Conservation (phyloP, 2,113 vertebrate genomes). For the Sander vitreus region DNA sequence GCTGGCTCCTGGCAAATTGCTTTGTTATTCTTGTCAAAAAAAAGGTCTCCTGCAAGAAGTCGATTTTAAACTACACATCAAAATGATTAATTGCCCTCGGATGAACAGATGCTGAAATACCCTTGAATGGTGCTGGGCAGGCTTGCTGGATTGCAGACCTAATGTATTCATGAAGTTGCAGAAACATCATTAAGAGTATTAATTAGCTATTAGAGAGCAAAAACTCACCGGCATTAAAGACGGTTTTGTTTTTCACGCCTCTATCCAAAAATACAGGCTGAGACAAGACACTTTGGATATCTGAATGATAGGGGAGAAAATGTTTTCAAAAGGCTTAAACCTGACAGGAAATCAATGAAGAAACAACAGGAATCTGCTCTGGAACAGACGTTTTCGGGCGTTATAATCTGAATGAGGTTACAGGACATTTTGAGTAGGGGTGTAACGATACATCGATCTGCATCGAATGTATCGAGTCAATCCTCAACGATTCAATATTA, state of each 20-base stretch:
- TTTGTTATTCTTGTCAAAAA: constrained; percentile 99
- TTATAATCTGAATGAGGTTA: constrained; percentile 2
- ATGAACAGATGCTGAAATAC: constrained; percentile 97
- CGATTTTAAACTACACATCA: constrained; percentile 98
- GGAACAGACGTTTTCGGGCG: not conserved
- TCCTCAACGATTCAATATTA: too few species aligned
- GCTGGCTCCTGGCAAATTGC: constrained; percentile 98
- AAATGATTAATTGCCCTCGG: constrained; percentile 99
- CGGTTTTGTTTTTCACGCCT: constrained; percentile 18
- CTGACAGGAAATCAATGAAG: constrained; percentile 24
- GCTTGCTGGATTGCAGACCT: constrained; percentile 85
- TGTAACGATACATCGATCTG: too few species aligned
- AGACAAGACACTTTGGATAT: not conserved
- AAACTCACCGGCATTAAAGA: constrained; percentile 46
- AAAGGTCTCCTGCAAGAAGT: constrained; percentile 92
- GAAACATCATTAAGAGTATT: constrained; percentile 92
- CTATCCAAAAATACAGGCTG: constrained; percentile 21
- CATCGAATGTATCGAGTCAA: too few species aligned
- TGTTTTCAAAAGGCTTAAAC: constrained; percentile 1
- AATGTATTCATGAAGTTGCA: constrained; percentile 92
- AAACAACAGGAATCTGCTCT: not conserved
- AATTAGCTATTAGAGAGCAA: constrained; percentile 90
- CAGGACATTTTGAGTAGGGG: not conserved
- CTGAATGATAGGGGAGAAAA: not conserved
- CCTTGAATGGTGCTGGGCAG: constrained; percentile 88